Percentiles rank a stretch among this genome's conserved stretches.
Evolutionary conservation across 2,797 vertebrate species (phyloP).

Genomic region (Borostomias antarcticus): DNA sequence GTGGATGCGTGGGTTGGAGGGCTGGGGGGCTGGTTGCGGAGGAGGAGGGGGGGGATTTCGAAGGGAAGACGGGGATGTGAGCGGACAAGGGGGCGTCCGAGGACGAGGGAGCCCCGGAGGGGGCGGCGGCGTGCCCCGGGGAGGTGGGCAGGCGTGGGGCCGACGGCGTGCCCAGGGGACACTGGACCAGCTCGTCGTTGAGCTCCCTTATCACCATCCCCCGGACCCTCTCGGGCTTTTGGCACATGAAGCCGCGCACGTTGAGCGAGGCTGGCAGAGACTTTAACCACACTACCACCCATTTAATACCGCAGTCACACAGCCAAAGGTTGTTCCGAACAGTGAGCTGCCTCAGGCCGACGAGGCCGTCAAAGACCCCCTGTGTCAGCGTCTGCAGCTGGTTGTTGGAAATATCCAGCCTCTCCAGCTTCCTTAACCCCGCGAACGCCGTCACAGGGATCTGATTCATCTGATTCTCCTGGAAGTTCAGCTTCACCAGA

Average conservation of each 20-base stretch:
- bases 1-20: slow-evolving; percentile 61
- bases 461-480: slow-evolving; percentile 93
- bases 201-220: slow-evolving; percentile 96
- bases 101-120: slow-evolving; percentile 48
- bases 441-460: slow-evolving; percentile 87
- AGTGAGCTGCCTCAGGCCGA: slow-evolving; percentile 89
- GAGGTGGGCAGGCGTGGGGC: slow-evolving; percentile 53
- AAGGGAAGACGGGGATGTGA: slow-evolving; percentile 51
- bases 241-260: slow-evolving; percentile 94
- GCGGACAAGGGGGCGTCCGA: slow-evolving; percentile 54
- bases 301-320: slow-evolving; percentile 92
- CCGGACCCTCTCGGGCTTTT: slow-evolving; percentile 89
- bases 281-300: slow-evolving; percentile 93
- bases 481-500: slow-evolving; percentile 87
- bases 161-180: slow-evolving; percentile 76
- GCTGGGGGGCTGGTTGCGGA: slow-evolving; percentile 47
- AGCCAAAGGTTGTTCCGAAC: slow-evolving; percentile 94
- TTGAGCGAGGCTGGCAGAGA: slow-evolving; percentile 87
- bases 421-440: slow-evolving; percentile 86
- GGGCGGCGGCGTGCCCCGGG: not conserved
- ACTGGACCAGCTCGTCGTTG: slow-evolving; percentile 87
- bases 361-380: slow-evolving; percentile 89
- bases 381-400: slow-evolving; percentile 84
- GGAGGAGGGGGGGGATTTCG: slow-evolving; percentile 55
- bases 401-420: slow-evolving; percentile 93